These are phyloP conservation scores for Oscheius sp. DNA, from an alignment of 2,888 invertebrate genomes.

Conservation along the genomic window DNA sequence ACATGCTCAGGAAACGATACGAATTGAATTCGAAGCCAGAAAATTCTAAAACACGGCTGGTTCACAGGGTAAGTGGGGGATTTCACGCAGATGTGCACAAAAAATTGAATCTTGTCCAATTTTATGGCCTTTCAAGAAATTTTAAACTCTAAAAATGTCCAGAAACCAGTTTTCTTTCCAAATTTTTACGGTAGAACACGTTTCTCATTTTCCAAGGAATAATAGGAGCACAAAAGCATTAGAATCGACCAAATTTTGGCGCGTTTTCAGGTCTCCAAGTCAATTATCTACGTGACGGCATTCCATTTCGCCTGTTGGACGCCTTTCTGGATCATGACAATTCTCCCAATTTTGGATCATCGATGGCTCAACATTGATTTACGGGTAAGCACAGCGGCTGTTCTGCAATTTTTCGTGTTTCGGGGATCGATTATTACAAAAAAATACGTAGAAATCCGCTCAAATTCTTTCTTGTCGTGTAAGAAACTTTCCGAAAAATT, in stretches of 20 bases:
- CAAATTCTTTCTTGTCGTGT: too few species aligned
- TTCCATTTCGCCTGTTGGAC: constrained; percentile 51
- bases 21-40: constrained; percentile 29
- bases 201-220: background rate
- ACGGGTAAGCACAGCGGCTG: background rate
- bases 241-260: background rate
- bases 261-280: constrained; percentile 42
- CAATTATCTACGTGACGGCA: constrained; percentile 45
- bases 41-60: constrained; percentile 44
- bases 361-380: constrained; percentile 28
- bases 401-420: background rate
- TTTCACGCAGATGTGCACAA: background rate
- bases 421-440: too few species aligned
- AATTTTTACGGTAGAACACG: too few species aligned
- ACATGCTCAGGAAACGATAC: constrained; percentile 42
- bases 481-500: too few species aligned
- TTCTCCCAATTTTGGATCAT: constrained; percentile 37
- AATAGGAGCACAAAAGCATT: too few species aligned
- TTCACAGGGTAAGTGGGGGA: constrained; percentile 40
- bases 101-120: too few species aligned
- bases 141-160: too few species aligned
- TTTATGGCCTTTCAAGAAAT: too few species aligned
- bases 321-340: constrained; percentile 41
- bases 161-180: too few species aligned
- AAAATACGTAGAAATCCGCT: too few species aligned